A percentile compares a stretch with the other conserved stretches of the same genome.
These are phyloP conservation scores for Hycleus phaleratus DNA, from an alignment of 1,140 invertebrate species.

Conservation along the genomic window DNA sequence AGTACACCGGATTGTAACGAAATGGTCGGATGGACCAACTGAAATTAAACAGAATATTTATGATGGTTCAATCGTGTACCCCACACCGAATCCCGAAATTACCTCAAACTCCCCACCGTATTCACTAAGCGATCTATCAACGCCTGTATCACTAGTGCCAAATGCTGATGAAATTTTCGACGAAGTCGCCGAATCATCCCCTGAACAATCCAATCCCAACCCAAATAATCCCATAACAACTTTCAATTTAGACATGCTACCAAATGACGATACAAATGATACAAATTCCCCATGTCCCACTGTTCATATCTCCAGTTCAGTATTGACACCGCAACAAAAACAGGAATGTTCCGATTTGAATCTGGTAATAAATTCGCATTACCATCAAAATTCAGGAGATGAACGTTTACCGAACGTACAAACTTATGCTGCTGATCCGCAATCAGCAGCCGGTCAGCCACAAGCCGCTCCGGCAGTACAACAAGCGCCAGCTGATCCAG, in stretches of 20 bases:
- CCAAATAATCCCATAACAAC: conserved; percentile 21
- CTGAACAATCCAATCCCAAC: background rate
- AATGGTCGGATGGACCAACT: conserved; percentile 15
- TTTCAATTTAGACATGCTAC: conserved; percentile 31
- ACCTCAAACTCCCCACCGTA: conserved; percentile 30
- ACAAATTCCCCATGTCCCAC: conserved; percentile 25
- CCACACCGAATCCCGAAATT: conserved; percentile 33
- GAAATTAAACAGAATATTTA: conserved; percentile 32
- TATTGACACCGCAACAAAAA: conserved; percentile 22
- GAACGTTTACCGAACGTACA: conserved; percentile 18
- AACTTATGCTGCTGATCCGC: conserved; percentile 22
- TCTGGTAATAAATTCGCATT: conserved; percentile 37
- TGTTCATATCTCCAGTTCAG: conserved; percentile 30
- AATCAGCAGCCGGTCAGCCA: conserved; percentile 1
- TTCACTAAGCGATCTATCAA: conserved; percentile 19
- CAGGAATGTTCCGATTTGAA: conserved; percentile 38
- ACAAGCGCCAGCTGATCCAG: conserved; percentile 3
- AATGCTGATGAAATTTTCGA: background rate
- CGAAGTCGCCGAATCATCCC: background rate
- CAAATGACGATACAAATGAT: conserved; percentile 9
- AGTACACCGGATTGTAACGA: conserved; percentile 18
- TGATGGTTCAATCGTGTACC: conserved; percentile 25
- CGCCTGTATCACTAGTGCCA: background rate
- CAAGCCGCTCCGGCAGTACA: background rate
- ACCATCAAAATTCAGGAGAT: conserved; percentile 27